Conservation (phyloP, 2,888 invertebrate species). For the Parnassius apollo region DNA sequence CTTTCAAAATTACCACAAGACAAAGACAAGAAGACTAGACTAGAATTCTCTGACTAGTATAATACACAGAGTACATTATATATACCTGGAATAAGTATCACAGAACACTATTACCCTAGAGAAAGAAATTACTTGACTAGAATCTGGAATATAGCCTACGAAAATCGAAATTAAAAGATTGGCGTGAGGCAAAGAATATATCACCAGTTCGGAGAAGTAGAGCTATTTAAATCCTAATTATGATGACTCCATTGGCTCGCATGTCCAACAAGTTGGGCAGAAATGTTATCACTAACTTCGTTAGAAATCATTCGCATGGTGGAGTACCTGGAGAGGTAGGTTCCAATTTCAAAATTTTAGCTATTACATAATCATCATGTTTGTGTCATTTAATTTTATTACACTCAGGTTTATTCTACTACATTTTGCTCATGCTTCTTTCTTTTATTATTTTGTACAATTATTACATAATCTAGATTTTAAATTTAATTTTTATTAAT, state of each 20-base stretch:
- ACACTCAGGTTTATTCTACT: too few relatives aligned
- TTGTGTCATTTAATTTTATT: background rate
- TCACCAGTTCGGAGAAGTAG: slow-evolving; percentile 10
- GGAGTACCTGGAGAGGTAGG: slow-evolving; percentile 75
- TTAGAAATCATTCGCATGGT: slow-evolving; percentile 68
- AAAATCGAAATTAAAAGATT: background rate
- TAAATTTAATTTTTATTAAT: too few relatives aligned
- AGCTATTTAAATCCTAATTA: slow-evolving; percentile 43
- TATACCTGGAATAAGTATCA: too few relatives aligned
- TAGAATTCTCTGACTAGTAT: too few relatives aligned
- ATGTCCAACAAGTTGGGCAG: slow-evolving; percentile 64
- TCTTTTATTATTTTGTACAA: too few relatives aligned
- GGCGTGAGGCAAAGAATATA: too few relatives aligned
- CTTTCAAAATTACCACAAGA: slow-evolving; percentile 2
- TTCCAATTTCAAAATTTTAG: slow-evolving; percentile 44
- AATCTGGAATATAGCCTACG: background rate
- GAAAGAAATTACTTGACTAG: too few relatives aligned
- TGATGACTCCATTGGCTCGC: slow-evolving; percentile 66
- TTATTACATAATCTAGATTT: too few relatives aligned
- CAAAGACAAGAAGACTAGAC: too few relatives aligned
- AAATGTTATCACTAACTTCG: slow-evolving; percentile 67
- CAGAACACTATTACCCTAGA: too few relatives aligned
- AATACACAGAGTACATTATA: too few relatives aligned
- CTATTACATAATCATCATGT: slow-evolving; percentile 63
- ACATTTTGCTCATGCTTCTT: too few relatives aligned